Evolutionary conservation across 37 sponge, comb jelly and placozoan genomes (phyloP).

Genomic region (Agelas oroides): DNA sequence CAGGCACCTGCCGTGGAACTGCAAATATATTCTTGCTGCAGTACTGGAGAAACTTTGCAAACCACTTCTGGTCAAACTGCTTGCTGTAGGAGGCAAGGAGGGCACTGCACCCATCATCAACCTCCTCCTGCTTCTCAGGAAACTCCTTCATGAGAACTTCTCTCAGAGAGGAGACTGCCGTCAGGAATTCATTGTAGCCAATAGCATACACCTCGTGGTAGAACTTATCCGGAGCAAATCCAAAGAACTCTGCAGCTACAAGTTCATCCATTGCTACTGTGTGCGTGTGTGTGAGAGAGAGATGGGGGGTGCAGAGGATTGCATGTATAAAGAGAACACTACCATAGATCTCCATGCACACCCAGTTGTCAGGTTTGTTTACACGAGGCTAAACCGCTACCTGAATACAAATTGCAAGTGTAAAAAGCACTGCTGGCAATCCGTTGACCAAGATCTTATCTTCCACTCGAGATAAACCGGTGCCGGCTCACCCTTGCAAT

Average conservation of each 20-base stretch:
- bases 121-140: slow-evolving; percentile 52
- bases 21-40: slow-evolving; percentile 44
- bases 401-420: too few species aligned
- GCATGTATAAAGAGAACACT: too few species aligned
- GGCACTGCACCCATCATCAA: slow-evolving; percentile 31
- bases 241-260: slow-evolving; percentile 44
- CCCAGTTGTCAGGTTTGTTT: too few species aligned
- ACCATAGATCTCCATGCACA: too few species aligned
- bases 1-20: slow-evolving; percentile 26
- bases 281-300: too few species aligned
- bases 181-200: slow-evolving; percentile 50
- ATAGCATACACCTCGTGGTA: slow-evolving; percentile 47
- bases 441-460: too few species aligned
- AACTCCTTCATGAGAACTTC: slow-evolving; percentile 42
- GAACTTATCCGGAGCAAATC: slow-evolving; percentile 30
- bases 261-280: neutral
- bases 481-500: too few species aligned
- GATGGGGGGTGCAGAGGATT: too few species aligned
- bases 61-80: slow-evolving; percentile 37
- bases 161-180: slow-evolving; percentile 27
- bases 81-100: slow-evolving; percentile 23
- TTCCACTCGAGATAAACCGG: too few species aligned
- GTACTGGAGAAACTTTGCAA: slow-evolving; percentile 20
- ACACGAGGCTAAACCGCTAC: too few species aligned
- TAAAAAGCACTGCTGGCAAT: too few species aligned